A percentile compares a stretch with the other conserved stretches of the same genome.
Conservation (phyloP, 1,140 invertebrate genomes). For the Pogonomyrmex californicus region DNA sequence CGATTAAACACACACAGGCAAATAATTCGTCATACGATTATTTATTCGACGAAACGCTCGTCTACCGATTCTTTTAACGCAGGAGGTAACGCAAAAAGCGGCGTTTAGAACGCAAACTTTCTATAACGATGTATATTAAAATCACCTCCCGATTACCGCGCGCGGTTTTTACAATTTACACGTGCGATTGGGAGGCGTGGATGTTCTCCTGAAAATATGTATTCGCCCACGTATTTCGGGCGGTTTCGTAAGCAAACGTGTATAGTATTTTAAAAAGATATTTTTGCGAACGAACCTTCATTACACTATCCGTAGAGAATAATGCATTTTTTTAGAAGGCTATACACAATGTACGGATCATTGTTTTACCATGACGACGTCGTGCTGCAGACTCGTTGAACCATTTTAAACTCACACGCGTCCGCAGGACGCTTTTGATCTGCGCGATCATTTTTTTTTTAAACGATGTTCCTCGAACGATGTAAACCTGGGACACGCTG, state of each 20-base stretch:
- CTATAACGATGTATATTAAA: slow-evolving; percentile 33
- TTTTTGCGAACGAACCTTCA: slow-evolving; percentile 71
- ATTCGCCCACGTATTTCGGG: slow-evolving; percentile 41
- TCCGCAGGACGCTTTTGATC: slow-evolving; percentile 53
- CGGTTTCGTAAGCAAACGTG: slow-evolving; percentile 38
- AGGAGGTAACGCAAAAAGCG: not conserved
- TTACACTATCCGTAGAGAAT: slow-evolving; percentile 65
- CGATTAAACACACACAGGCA: not conserved
- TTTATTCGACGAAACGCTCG: not conserved
- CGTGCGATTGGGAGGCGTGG: slow-evolving; percentile 32
- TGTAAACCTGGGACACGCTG: slow-evolving; percentile 38
- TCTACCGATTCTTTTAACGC: slow-evolving; percentile 18
- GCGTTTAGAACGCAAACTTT: slow-evolving; percentile 29
- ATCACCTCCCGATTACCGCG: slow-evolving; percentile 34
- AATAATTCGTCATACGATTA: not conserved
- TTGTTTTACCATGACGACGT: slow-evolving; percentile 64
- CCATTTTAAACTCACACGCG: slow-evolving; percentile 57
- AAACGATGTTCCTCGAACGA: slow-evolving; percentile 52
- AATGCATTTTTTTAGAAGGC: slow-evolving; percentile 72
- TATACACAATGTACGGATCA: slow-evolving; percentile 58
- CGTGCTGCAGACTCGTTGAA: slow-evolving; percentile 54
- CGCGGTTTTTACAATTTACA: slow-evolving; percentile 50
- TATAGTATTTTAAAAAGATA: slow-evolving; percentile 70
- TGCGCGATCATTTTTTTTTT: slow-evolving; percentile 66
- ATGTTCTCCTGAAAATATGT: slow-evolving; percentile 53